These are phyloP conservation scores for Heliconius hermathena DNA, from an alignment of 1,140 invertebrate species.

Conservation along the genomic window DNA sequence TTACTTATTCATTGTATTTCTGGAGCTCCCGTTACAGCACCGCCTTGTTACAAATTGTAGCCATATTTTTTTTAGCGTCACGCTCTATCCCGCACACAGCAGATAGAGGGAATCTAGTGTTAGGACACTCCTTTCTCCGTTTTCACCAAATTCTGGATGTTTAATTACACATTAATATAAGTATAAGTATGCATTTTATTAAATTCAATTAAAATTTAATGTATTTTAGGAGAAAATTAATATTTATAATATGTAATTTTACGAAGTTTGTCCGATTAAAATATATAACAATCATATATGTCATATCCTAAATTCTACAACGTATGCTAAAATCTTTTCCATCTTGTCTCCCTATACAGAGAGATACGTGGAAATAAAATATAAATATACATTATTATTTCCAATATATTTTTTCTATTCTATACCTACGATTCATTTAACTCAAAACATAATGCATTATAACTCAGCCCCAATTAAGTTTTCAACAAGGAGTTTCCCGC, in stretches of 20 bases:
- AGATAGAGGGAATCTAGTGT: too few species aligned
- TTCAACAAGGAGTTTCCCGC: constrained; percentile 38
- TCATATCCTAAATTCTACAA: too few species aligned
- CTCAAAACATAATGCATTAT: constrained; percentile 28
- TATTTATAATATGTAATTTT: too few species aligned
- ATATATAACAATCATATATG: too few species aligned
- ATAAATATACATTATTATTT: neutral
- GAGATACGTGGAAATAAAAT: neutral
- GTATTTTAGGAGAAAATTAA: too few species aligned
- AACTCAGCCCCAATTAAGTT: constrained; percentile 45
- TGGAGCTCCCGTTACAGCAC: neutral
- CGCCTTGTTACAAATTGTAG: neutral
- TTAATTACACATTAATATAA: too few species aligned
- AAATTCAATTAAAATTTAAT: too few species aligned
- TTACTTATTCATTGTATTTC: constrained; percentile 4
- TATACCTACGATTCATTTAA: constrained; percentile 27
- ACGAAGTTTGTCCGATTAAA: too few species aligned
- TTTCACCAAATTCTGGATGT: too few species aligned
- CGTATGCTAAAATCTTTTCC: neutral
- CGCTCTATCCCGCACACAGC: too few species aligned
- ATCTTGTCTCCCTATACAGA: neutral
- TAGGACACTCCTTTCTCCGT: too few species aligned
- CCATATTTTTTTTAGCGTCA: neutral
- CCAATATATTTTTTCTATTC: neutral
- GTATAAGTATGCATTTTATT: too few species aligned